These are phyloP conservation scores for Heliconius ethilla DNA, from an alignment of 2,888 invertebrate species.

Conservation along the genomic window DNA sequence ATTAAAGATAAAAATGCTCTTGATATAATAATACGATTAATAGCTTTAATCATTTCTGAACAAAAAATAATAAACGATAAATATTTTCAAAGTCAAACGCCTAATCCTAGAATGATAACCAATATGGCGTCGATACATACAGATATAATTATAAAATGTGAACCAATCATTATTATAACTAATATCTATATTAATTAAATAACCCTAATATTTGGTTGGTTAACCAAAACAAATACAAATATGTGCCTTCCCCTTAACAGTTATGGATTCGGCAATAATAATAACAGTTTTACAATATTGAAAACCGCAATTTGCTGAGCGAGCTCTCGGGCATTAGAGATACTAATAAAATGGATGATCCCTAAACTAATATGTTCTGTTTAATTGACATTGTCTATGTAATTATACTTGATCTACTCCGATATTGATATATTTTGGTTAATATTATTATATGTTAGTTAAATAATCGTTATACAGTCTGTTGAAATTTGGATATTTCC, in stretches of 20 bases:
- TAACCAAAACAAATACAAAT: conserved; percentile 8
- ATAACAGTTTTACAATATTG: conserved; percentile 47
- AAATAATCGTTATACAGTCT: too few relatives aligned
- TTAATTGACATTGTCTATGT: conserved; percentile 17
- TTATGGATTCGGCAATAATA: conserved; percentile 40
- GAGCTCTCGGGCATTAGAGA: conserved; percentile 35
- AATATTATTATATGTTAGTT: neutral
- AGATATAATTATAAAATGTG: neutral
- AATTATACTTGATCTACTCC: neutral
- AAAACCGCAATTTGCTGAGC: conserved; percentile 44
- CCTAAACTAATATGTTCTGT: conserved; percentile 10
- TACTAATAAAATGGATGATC: conserved; percentile 34
- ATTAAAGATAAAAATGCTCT: too few relatives aligned
- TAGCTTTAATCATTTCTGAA: too few relatives aligned
- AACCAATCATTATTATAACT: neutral
- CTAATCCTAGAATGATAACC: too few relatives aligned
- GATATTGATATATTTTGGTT: neutral
- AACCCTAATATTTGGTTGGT: neutral
- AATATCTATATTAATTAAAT: conserved; percentile 7
- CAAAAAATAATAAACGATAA: too few relatives aligned
- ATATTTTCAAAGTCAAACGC: too few relatives aligned
- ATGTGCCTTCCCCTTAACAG: conserved; percentile 36
- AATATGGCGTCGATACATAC: neutral
- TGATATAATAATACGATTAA: too few relatives aligned
- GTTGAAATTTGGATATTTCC: too few relatives aligned